Conservation (phyloP, 2,113 vertebrate genomes). For the Channa maculata region DNA sequence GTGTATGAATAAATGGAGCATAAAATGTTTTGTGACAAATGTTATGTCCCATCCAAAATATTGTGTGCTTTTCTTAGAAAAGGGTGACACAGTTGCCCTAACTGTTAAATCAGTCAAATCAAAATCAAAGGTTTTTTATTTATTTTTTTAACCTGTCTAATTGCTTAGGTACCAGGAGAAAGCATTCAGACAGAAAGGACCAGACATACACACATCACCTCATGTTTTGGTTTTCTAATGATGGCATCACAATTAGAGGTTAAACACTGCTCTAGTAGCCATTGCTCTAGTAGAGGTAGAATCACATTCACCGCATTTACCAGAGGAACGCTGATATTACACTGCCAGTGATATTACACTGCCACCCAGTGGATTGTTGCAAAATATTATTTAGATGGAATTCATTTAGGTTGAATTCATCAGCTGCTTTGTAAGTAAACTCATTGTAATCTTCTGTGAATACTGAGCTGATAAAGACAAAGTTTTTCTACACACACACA, state of each 20-base stretch:
- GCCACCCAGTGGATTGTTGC: conserved; percentile 56
- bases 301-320: neutral
- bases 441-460: neutral
- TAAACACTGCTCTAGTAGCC: conserved; percentile 6
- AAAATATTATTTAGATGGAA: conserved; percentile 1
- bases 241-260: conserved; percentile 26
- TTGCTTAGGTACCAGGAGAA: neutral
- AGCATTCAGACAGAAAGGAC: neutral
- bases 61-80: conserved; percentile 8
- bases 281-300: neutral
- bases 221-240: neutral
- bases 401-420: neutral
- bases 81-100: conserved; percentile 4
- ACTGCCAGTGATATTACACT: conserved; percentile 42
- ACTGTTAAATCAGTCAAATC: neutral
- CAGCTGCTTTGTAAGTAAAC: neutral
- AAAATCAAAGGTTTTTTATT: no score
- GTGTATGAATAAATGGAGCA: conserved; percentile 13
- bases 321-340: conserved; percentile 6
- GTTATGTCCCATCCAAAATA: neutral
- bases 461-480: neutral
- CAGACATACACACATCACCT: neutral
- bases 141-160: conserved; percentile 17
- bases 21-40: neutral
- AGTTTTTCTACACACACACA: neutral